These are phyloP conservation scores for Meloidogyne chitwoodi DNA, from an alignment of 1,140 invertebrate species.

Conservation along the genomic window DNA sequence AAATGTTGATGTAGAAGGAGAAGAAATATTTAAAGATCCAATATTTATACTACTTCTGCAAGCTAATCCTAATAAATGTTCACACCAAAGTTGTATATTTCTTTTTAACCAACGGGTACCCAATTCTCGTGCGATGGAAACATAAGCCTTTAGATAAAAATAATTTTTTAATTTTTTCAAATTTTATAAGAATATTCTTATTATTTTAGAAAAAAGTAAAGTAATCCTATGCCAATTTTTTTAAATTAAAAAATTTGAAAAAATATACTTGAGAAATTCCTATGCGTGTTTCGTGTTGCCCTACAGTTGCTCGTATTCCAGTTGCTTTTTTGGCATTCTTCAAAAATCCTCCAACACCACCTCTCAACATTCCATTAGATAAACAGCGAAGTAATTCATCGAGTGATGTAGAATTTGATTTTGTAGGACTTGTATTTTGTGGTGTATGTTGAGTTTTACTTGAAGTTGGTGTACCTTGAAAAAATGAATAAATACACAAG, in stretches of 20 bases:
- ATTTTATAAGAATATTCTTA: too few relatives aligned
- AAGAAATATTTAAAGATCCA: too few relatives aligned
- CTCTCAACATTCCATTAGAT: slow-evolving; percentile 87
- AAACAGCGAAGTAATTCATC: slow-evolving; percentile 86
- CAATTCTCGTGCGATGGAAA: slow-evolving; percentile 83
- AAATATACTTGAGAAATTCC: slow-evolving; percentile 68
- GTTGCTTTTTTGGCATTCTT: slow-evolving; percentile 92
- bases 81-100: slow-evolving; percentile 77
- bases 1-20: slow-evolving; percentile 70
- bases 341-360: slow-evolving; percentile 83
- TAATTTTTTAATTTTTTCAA: too few relatives aligned
- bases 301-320: slow-evolving; percentile 74
- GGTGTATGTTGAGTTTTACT: not conserved
- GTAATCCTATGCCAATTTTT: not conserved
- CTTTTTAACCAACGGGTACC: slow-evolving; percentile 88
- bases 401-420: slow-evolving; percentile 67
- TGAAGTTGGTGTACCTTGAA: slow-evolving; percentile 9
- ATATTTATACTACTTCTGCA: slow-evolving; percentile 62
- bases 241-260: slow-evolving; percentile 68
- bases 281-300: slow-evolving; percentile 89
- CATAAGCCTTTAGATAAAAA: slow-evolving; percentile 74
- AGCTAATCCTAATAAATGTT: slow-evolving; percentile 84
- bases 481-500: too few relatives aligned
- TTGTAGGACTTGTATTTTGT: not conserved
- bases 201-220: too few relatives aligned